These are phyloP conservation scores for Bombus confusus DNA, from an alignment of 1,140 invertebrate genomes.

Conservation along the genomic window DNA sequence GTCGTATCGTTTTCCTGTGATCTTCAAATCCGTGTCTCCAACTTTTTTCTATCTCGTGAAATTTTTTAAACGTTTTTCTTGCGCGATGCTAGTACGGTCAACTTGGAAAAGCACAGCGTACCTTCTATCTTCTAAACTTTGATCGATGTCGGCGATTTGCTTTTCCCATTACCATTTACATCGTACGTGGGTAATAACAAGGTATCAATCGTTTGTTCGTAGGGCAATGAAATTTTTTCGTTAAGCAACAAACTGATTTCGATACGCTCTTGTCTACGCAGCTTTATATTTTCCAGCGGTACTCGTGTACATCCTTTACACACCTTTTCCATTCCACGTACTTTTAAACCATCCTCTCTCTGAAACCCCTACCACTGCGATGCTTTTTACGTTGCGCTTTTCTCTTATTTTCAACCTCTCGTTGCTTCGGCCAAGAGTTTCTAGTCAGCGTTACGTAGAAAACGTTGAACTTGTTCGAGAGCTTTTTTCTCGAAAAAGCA, in stretches of 20 bases:
- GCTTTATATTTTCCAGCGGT: slow-evolving; percentile 60
- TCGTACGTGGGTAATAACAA: not conserved
- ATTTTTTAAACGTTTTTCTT: too few relatives aligned
- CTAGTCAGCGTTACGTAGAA: slow-evolving; percentile 72
- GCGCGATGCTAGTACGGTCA: too few relatives aligned
- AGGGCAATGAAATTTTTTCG: not conserved
- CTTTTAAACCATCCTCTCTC: slow-evolving; percentile 71
- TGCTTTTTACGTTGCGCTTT: slow-evolving; percentile 72
- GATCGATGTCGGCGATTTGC: too few relatives aligned
- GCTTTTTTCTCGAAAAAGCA: slow-evolving; percentile 60
- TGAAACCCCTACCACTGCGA: slow-evolving; percentile 71
- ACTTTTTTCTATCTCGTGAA: too few relatives aligned
- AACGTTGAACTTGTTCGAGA: slow-evolving; percentile 73
- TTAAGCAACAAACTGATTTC: slow-evolving; percentile 46
- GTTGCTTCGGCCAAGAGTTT: slow-evolving; percentile 72
- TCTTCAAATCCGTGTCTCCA: too few relatives aligned
- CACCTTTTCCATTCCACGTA: slow-evolving; percentile 68
- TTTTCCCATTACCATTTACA: too few relatives aligned
- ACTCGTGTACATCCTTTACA: slow-evolving; percentile 45
- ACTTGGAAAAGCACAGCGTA: too few relatives aligned
- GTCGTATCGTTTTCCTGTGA: too few relatives aligned
- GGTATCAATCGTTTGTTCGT: not conserved
- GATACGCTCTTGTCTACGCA: slow-evolving; percentile 19
- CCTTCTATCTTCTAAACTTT: too few relatives aligned
- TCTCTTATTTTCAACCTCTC: slow-evolving; percentile 72